Base-by-base conservation (phyloP, 2,888 invertebrate species). In the Nomada fucata region DNA sequence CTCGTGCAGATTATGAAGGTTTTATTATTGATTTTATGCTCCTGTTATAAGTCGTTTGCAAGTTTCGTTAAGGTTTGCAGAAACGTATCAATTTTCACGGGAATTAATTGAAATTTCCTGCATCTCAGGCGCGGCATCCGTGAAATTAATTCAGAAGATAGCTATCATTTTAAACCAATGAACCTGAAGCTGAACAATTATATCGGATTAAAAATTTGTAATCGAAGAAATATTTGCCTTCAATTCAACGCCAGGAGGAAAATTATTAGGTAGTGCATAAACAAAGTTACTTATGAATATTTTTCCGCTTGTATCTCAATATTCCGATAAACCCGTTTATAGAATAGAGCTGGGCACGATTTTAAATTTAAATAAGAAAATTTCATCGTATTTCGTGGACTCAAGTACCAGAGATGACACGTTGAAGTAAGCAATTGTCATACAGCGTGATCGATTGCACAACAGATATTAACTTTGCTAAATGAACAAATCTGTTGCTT, bases 331-430 rank as follows among this genome's bases (percentile, higher is more conserved):
- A 55, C 50, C 68, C 2, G 0, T 15, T 78, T 36, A 7, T 55
- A 91, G 91, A 52, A 87, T 91, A 44, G 88, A 91, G 60, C 68
- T 91, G 52, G 91, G 91, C 15, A 90, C 88, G 7, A 64, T 88
- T 26, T 53, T 91, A 44, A 83, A 89, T 77, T 70, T 83, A 15
- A 82, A 79, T 1, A 87, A 87, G 59, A 72, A 86, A 79, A 63
- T 86, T 23, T 67, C 60, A 7, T 83, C 84, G 0, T 78, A 82
- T 50, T 73, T 80, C 50, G 72, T 85, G 9, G 86, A 90, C 61
- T 53, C 63, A 53, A 61, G 72, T 70, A 47, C 80, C 70, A 83
- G 76, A 74, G 61, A 61, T 13, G 72, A 65, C 15, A 11, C 81
- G 20, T 15, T 82, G 2, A 84, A 68, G 82, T 88, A 68, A 82